phyloP scores from a whole-genome alignment of 1,140 invertebrate genomes.

The Frieseomelitta varia region DNA sequence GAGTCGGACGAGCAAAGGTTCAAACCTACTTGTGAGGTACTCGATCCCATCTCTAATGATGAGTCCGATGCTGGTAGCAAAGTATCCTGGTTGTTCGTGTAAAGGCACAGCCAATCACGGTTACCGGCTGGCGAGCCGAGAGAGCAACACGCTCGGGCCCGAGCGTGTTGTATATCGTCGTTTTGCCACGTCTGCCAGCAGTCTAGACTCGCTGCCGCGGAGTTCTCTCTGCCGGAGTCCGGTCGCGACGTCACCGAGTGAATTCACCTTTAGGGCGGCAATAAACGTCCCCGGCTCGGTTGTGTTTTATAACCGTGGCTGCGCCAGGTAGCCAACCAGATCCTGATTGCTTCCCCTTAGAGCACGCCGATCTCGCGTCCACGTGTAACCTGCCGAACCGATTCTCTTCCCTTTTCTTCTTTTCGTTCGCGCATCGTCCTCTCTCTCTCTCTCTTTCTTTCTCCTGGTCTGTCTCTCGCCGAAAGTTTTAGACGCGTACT shows the following conservation, averaged over 20 bases:
- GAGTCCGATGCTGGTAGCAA: conserved; percentile 42
- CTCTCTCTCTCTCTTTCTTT: neutral
- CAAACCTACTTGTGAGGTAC: too few relatives aligned
- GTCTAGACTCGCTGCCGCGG: conserved; percentile 71
- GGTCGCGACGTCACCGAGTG: conserved; percentile 68
- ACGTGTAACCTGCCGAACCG: conserved; percentile 24
- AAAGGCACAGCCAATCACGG: conserved; percentile 53
- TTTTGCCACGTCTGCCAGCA: conserved; percentile 78
- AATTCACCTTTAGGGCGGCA: conserved; percentile 71
- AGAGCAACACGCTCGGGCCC: conserved; percentile 30
- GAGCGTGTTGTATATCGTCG: conserved; percentile 68
- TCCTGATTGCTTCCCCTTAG: conserved; percentile 35
- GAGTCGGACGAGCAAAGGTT: too few relatives aligned
- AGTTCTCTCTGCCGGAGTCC: conserved; percentile 51
- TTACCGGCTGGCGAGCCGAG: conserved; percentile 51
- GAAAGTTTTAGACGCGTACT: neutral
- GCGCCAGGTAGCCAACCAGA: conserved; percentile 50
- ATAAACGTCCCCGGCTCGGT: conserved; percentile 45
- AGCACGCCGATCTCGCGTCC: conserved; percentile 7
- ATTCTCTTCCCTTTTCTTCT: neutral
- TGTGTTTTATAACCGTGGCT: conserved; percentile 53
- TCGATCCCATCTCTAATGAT: neutral
- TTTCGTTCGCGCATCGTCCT: neutral
- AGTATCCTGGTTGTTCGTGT: conserved; percentile 48
- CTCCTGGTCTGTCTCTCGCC: neutral